These are phyloP conservation scores for Halictus ligatus DNA, from an alignment of 2,888 invertebrate species.

Conservation along the genomic window DNA sequence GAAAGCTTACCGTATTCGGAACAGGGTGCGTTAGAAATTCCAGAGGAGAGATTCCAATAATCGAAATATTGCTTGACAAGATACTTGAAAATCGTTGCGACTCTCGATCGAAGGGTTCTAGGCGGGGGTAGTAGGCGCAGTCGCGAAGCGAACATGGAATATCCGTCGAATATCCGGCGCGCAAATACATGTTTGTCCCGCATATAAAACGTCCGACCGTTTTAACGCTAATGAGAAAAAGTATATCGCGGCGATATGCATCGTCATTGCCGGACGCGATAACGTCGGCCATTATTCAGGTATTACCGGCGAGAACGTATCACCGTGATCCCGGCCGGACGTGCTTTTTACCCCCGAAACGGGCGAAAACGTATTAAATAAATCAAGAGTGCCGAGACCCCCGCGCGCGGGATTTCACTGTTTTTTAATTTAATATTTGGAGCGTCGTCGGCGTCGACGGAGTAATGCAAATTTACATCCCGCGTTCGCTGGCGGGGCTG, in stretches of 20 bases:
- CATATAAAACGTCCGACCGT: constrained; percentile 35
- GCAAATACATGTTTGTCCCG: constrained; percentile 4
- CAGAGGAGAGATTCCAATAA: neutral
- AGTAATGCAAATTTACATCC: constrained; percentile 36
- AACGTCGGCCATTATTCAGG: constrained; percentile 42
- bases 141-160: neutral
- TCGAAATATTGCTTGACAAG: neutral
- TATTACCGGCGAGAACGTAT: constrained; percentile 46
- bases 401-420: constrained; percentile 28
- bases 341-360: constrained; percentile 13
- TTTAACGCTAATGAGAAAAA: constrained; percentile 45
- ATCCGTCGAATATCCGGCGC: constrained; percentile 4
- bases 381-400: constrained; percentile 14
- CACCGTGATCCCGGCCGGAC: constrained; percentile 18
- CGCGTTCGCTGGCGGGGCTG: neutral
- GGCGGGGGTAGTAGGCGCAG: neutral
- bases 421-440: constrained; percentile 50
- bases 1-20: neutral
- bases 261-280: constrained; percentile 34
- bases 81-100: neutral
- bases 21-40: neutral
- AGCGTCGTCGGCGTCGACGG: neutral
- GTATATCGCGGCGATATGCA: constrained; percentile 37
- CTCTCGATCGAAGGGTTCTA: neutral
- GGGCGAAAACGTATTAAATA: constrained; percentile 39